Base-by-base conservation (phyloP, 2,113 vertebrate species). In the Coreoperca whiteheadi region DNA sequence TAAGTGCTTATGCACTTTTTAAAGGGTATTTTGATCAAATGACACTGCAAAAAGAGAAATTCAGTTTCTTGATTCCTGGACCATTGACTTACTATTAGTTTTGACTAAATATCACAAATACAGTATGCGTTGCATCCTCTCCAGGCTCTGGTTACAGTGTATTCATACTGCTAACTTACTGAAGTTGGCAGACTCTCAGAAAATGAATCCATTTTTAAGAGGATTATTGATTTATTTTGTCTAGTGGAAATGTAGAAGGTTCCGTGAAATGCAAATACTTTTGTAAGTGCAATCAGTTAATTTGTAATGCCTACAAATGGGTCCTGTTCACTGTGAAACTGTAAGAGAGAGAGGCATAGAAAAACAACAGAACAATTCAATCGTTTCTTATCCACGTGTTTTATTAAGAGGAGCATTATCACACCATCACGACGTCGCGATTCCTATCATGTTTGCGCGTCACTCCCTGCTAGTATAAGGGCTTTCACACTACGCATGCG, bases 1-100 rank as follows among this genome's bases (percentile, higher is more conserved):
- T 79, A 85, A 79, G 74, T 64, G 7, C 71, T 85, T 85, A 77
- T 48, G 65, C 23, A 51, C 37, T 68, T 89, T 89, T 78, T 89
- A 28, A 32, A 79, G 60, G 61, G 4, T 61, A 30, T 76, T 79
- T 70, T 43, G 25, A 66, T 61, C 8, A 39, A 73, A 73, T 63
- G 46, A 72, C 18, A 34, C 3, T 66, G n/a, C 28, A 74, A 48
- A 50, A 37, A 56, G 43, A 28, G 5, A 64, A 39, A 50, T 30
- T 32, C 0, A 15, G 18, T 4, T 56, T 23, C 8, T 64, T 64
- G 12, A 50, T 73, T 57, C 28, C 30, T 74, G 46, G 10, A 39
- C 30, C 11, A 50, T 21, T 28, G 2, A 21, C n/a, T 53, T 39
- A 6, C 18, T 66, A 6, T 51, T 48, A 6, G 57, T 8, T 48